These are phyloP conservation scores for Crotalus viridis DNA, from an alignment of 2,113 vertebrate genomes.

Conservation along the genomic window DNA sequence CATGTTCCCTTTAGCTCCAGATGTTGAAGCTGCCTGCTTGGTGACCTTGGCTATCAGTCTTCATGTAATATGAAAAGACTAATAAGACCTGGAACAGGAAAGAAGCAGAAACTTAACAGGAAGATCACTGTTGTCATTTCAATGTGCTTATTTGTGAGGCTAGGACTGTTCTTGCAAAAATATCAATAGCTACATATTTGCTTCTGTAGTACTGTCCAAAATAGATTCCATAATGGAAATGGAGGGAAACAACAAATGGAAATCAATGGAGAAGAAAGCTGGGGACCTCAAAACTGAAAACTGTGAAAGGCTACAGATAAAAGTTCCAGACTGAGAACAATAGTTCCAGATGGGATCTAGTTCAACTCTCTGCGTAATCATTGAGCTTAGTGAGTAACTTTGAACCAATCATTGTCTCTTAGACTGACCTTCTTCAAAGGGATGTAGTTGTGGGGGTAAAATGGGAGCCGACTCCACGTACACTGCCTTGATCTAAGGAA, in stretches of 20 bases:
- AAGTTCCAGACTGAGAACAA: background rate
- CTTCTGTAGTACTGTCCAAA: background rate
- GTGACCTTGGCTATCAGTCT: background rate
- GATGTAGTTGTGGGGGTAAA: background rate
- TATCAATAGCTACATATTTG: background rate
- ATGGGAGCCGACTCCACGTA: background rate
- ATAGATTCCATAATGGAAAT: background rate
- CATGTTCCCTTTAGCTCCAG: background rate
- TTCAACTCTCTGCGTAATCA: background rate
- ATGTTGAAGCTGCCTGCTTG: too few species aligned
- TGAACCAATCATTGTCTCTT: background rate
- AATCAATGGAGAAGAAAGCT: background rate
- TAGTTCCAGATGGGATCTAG: background rate
- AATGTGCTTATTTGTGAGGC: too few species aligned
- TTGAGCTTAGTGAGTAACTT: background rate
- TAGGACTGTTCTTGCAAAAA: background rate
- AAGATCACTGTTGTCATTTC: background rate
- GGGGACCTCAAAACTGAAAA: background rate
- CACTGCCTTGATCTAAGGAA: background rate
- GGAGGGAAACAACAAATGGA: background rate
- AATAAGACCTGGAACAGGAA: background rate
- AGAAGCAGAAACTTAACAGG: background rate
- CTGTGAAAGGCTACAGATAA: background rate
- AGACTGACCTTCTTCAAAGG: background rate
- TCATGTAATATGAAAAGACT: background rate